phyloP scores from a whole-genome alignment of 92 coral and sea anemone species.

The Montipora capitata region DNA sequence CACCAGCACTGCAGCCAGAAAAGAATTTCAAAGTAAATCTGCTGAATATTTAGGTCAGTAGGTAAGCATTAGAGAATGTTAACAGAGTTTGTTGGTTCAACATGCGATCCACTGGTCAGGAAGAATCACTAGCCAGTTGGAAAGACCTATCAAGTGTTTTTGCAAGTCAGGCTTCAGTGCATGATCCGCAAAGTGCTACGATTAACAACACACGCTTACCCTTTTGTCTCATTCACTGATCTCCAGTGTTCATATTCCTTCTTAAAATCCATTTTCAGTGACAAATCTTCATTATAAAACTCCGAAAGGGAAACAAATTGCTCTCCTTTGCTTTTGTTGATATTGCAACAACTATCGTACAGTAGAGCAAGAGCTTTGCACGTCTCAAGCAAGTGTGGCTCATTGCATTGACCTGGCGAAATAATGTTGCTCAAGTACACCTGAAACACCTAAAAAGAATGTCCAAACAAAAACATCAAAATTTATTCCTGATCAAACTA shows the following conservation, averaged over 20 bases:
- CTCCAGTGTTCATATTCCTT: constrained; percentile 96
- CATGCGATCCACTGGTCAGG: too few relatives aligned
- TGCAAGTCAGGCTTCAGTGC: too few relatives aligned
- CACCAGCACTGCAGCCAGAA: too few relatives aligned
- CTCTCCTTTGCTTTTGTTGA: constrained; percentile 25
- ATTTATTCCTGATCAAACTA: too few relatives aligned
- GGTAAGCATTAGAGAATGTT: too few relatives aligned
- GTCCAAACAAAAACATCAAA: too few relatives aligned
- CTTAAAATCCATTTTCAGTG: constrained; percentile 94
- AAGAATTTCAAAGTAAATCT: too few relatives aligned
- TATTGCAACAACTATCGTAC: constrained; percentile 72
- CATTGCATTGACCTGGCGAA: constrained; percentile 84
- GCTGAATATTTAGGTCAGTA: too few relatives aligned
- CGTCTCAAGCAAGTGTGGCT: constrained; percentile 79
- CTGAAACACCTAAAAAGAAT: constrained; percentile 76
- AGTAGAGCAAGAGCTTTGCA: constrained; percentile 79
- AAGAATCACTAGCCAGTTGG: too few relatives aligned
- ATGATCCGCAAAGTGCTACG: too few relatives aligned
- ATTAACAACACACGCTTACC: constrained; percentile 39
- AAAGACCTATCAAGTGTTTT: too few relatives aligned
- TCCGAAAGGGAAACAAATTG: constrained; percentile 69
- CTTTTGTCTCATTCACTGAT: constrained; percentile 10
- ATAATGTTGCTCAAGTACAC: constrained; percentile 79
- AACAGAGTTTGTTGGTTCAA: too few relatives aligned
- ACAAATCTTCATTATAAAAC: constrained; percentile 95